Base-by-base conservation (phyloP, 2,113 vertebrate genomes). In the Dermatemys mawii region DNA sequence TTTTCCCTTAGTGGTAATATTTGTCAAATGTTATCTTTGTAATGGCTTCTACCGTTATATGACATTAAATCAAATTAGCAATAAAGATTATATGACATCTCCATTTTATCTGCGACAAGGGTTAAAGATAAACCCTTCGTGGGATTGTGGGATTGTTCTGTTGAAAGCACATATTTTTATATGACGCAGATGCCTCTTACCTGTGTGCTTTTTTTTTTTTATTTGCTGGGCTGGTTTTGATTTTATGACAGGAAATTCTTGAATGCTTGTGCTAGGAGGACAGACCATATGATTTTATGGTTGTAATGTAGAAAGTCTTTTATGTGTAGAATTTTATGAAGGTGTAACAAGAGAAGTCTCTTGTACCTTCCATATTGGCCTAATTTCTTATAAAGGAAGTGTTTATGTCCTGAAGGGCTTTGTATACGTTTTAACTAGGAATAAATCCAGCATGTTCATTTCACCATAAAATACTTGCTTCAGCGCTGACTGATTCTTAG, bases 171-270 rank as follows among this genome's bases (percentile, higher is more conserved):
- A n/a, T 84, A 12, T 60, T 75, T 55, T 41, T 76, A 73, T 63
- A 54, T 51, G 78, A 19, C 50, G 7, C 7, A 26, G 84, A 80
- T 80, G 67, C 49, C 94, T 94, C 57, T 38, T 91, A 90, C 73
- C 79, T 93, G 2, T 84, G 12, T 3, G 22, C 54, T 88, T 79
- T 75, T 48, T 79, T 75, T 48, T 41, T 46, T 11, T 21, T 78
- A 38, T 85, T 83, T 92, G 48, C 81, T 81, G 87, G 86, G 91
- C 60, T 49, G n/a, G 21, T 91, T 94, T 86, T 67, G 76, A 92
- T 96, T 96, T 97, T 97, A 97, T 92, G 90, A 87, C 97, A 97
- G 95, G 95, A 97, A 97, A 78, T 93, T 48, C 27, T 63, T 91
- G 93, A 81, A 88, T 94, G 55, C 89, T 96, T 89, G 84, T 92